Evolutionary conservation across 2,797 vertebrate genomes (phyloP).

Genomic region (Amphiprion clarkii): DNA sequence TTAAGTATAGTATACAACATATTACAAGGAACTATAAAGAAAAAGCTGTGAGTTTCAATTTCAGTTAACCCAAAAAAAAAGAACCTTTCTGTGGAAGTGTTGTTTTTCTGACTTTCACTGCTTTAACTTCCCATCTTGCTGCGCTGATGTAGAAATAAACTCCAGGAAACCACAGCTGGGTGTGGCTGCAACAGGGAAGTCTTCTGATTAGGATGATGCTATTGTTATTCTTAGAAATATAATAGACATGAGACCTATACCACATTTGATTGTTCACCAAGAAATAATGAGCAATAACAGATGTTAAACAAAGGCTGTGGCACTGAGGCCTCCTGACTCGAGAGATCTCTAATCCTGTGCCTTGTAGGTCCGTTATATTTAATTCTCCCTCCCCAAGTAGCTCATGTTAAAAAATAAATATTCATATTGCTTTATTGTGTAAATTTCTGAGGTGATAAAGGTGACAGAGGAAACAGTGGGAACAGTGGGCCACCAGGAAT

Average conservation of each 20-base stretch:
- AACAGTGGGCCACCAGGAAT: conserved; percentile 85
- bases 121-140: not conserved
- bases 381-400: not conserved
- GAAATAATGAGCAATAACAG: too few species aligned
- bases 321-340: not conserved
- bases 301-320: not conserved
- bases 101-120: not conserved
- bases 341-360: too few species aligned
- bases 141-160: too few species aligned
- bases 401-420: not conserved
- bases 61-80: not conserved
- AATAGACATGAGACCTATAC: not conserved
- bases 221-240: not conserved
- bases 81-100: not conserved
- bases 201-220: not conserved
- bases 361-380: not conserved
- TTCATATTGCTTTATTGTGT: conserved; percentile 3
- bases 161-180: too few species aligned
- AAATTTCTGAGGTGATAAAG: conserved; percentile 88
- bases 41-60: not conserved
- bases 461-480: conserved; percentile 91
- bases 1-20: not conserved
- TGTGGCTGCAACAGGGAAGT: too few species aligned
- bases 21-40: not conserved
- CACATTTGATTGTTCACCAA: not conserved